Conservation (phyloP, 2,113 vertebrate species). For the Pedionomus torquatus region DNA sequence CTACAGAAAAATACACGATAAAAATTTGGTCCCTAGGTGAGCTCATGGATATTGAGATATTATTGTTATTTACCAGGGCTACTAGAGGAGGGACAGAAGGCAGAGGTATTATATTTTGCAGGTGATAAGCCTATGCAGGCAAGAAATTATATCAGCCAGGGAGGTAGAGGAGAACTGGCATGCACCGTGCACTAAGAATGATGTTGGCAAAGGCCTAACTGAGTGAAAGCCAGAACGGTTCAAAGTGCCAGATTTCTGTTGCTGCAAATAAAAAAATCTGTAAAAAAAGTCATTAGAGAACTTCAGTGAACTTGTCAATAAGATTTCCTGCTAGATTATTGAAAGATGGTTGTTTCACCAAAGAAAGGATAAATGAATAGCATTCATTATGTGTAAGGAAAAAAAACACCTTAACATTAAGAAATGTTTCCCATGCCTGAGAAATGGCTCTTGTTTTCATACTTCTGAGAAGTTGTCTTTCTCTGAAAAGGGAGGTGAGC, state of each 20-base stretch:
- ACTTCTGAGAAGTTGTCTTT: background rate
- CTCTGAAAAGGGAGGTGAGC: background rate
- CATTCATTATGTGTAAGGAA: background rate
- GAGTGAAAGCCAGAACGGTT: background rate
- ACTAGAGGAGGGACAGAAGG: background rate
- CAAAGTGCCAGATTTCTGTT: background rate
- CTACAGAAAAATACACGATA: background rate
- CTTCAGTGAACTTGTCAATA: background rate
- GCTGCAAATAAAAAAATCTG: background rate
- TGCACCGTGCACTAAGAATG: background rate
- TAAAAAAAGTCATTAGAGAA: background rate
- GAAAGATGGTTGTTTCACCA: background rate
- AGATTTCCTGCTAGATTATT: background rate
- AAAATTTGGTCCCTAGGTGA: background rate
- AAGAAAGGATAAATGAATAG: background rate
- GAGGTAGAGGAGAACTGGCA: background rate
- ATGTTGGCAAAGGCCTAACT: background rate
- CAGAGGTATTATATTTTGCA: background rate
- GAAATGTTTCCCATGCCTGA: background rate
- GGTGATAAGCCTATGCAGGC: background rate
- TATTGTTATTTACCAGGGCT: background rate
- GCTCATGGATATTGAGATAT: background rate
- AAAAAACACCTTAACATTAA: background rate
- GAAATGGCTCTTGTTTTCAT: background rate
- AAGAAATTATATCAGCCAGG: background rate